Conservation (phyloP, 2,888 invertebrate species). For the Prosopocoilus inquinatus region DNA sequence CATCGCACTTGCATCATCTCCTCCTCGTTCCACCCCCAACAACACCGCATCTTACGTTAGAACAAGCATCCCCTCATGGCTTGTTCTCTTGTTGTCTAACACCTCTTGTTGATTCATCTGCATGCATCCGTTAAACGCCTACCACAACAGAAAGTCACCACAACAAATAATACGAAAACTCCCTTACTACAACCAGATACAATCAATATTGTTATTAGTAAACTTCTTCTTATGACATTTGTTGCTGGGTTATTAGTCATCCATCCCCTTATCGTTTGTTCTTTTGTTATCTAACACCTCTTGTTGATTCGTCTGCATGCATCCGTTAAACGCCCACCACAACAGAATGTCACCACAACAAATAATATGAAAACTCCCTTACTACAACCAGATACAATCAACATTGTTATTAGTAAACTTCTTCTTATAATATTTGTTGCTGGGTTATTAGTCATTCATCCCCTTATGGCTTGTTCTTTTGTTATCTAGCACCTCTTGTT, state of each 20-base stretch:
- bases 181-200: too few species aligned
- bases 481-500: background rate
- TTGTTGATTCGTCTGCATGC: background rate
- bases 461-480: background rate
- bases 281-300: background rate
- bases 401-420: too few species aligned
- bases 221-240: too few species aligned
- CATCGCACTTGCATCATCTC: constrained; percentile 11
- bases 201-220: too few species aligned
- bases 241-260: too few species aligned
- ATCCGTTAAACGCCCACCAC: background rate
- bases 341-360: too few species aligned
- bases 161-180: too few species aligned
- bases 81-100: constrained; percentile 1
- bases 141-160: too few species aligned
- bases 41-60: constrained; percentile 16
- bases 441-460: too few species aligned
- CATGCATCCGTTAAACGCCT: background rate
- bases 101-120: constrained; percentile 1
- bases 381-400: too few species aligned
- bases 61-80: background rate
- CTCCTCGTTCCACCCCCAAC: constrained; percentile 11
- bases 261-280: background rate
- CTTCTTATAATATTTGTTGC: too few species aligned
- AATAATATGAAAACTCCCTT: too few species aligned